phyloP scores from a whole-genome alignment of 1,140 invertebrate species.

The Andrena cerasifolii region DNA sequence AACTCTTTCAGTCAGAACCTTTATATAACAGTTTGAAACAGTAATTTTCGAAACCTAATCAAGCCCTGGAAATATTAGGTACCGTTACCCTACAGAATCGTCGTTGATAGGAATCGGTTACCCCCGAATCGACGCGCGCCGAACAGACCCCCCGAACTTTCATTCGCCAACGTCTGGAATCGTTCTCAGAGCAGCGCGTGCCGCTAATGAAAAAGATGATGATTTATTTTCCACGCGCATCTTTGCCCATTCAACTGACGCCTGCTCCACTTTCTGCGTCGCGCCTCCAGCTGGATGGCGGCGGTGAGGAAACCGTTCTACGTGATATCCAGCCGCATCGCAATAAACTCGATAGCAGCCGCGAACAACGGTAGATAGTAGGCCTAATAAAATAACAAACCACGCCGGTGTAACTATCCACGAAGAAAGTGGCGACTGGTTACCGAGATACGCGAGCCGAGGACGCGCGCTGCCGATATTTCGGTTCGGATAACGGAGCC shows the following conservation, averaged over 20 bases:
- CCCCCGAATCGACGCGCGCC: no score
- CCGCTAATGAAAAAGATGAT: neutral
- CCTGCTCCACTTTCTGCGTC: neutral
- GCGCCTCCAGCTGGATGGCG: neutral
- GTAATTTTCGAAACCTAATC: no score
- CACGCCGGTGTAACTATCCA: conserved; percentile 22
- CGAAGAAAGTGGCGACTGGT: no score
- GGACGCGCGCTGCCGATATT: no score
- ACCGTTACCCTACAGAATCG: no score
- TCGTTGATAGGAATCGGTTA: no score
- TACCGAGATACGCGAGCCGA: no score
- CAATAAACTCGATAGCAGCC: neutral
- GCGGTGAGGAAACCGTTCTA: neutral
- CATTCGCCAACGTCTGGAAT: neutral
- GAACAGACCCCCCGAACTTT: no score
- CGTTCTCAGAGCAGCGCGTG: neutral
- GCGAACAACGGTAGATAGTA: neutral
- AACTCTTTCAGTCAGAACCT: no score
- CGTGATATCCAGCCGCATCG: neutral
- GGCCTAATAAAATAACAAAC: conserved; percentile 11
- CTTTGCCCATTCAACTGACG: neutral
- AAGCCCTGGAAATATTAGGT: no score
- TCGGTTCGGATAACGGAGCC: no score
- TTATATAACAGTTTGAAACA: no score
- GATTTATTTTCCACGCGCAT: neutral